A percentile compares a stretch with the other conserved stretches of the same genome.
Conservation (phyloP, 37 sponge, comb jelly and placozoan genomes). For the Oscarella lobularis region DNA sequence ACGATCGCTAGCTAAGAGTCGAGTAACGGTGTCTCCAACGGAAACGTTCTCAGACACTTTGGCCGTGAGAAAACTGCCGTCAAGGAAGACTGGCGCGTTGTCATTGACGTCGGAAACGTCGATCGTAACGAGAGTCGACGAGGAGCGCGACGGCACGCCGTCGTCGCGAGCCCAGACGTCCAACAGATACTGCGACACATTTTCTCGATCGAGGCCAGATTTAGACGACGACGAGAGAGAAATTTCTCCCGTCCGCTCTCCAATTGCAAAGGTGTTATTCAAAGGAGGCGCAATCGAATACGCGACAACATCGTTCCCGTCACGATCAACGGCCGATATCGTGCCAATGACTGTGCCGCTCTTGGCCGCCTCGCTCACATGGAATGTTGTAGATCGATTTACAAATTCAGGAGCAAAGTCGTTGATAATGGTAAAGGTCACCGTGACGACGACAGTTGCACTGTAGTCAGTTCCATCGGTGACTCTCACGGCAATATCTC, state of each 20-base stretch:
- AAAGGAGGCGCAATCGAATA: background rate
- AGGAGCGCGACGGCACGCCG: background rate
- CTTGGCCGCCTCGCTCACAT: background rate
- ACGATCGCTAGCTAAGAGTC: conserved; percentile 7
- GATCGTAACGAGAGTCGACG: background rate
- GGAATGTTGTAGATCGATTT: background rate
- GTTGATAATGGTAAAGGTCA: background rate
- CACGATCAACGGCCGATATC: background rate
- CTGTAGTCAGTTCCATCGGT: background rate
- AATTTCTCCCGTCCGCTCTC: conserved; percentile 5
- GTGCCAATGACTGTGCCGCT: background rate
- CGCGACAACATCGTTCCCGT: background rate
- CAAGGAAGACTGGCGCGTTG: background rate
- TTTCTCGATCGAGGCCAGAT: conserved; percentile 20
- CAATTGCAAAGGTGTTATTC: background rate
- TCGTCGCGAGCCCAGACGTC: background rate
- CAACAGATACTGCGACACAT: background rate
- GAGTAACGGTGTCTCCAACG: background rate
- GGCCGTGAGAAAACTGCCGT: background rate
- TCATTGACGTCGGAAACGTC: conserved; percentile 7
- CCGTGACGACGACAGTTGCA: background rate
- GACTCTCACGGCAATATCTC: background rate
- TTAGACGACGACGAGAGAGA: background rate
- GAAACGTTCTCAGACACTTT: conserved; percentile 4
- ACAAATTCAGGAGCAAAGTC: background rate